Base-by-base conservation (phyloP, 2,113 vertebrate species). In the Nansenia antarctica region DNA sequence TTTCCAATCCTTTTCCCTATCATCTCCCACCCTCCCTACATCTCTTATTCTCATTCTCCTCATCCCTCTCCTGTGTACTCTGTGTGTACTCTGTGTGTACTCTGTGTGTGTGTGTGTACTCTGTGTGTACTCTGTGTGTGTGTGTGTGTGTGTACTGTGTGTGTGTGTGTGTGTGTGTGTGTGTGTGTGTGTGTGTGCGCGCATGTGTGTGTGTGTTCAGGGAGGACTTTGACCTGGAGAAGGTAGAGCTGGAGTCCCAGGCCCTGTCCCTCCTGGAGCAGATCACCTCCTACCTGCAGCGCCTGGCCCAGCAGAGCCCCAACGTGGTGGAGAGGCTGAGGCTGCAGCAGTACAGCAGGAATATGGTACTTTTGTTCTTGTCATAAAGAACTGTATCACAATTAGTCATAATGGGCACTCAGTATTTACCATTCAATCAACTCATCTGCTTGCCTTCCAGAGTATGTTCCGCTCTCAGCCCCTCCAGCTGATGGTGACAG, bases 261-360 rank as follows among this genome's bases (percentile, higher is more conserved):
- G 90, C 92, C 5, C 67, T 39, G 39, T 30, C 14, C 45, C 82
- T 91, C 5, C 63, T 92, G 78, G 77, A 89, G 0, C 70, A 85
- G 69, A 77, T 82, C 69, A 42, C 88, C 60, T 65, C 2, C 35
- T 67, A 77, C 63, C 73, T 93, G 47, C 77, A 82, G 31, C 62
- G 67, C 0, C 49, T 87, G 9, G 79, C 86, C 7, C 69, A 80
- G 9, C 80, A 84, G 26, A 88, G 86, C 12, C 7, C 26, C 62
- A 89, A 86, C 1, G 81, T 92, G 42, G 86, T 93, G 74, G 91
- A 92, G 45, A 85, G 31, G 74, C 89, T 93, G 83, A 92, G 92
- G 54, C 84, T 93, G 61, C 74, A 86, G 79, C 84, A 92, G 53
- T 86, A 91, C 37, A 78, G 81, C 76, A 85, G 53, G 55, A 86